Percentiles rank a stretch among this genome's conserved stretches.
These are phyloP conservation scores for Cottoperca gobio DNA, from an alignment of 2,797 vertebrate genomes.

Conservation along the genomic window DNA sequence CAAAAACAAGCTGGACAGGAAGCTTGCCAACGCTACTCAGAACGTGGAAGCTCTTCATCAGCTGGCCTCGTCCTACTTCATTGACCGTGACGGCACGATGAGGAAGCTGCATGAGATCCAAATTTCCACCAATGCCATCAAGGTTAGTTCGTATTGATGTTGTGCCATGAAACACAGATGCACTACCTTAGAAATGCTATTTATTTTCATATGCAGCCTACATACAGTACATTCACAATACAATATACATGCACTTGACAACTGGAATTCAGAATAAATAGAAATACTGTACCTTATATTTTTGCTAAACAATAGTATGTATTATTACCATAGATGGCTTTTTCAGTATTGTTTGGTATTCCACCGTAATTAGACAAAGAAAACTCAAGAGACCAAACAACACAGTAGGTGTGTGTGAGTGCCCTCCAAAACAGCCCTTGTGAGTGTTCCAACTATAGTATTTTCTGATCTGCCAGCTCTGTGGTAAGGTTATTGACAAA, in stretches of 20 bases:
- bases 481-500: background rate
- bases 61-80: slow-evolving; percentile 98
- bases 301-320: background rate
- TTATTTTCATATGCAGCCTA: background rate
- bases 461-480: background rate
- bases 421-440: background rate
- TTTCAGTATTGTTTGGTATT: background rate
- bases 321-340: background rate
- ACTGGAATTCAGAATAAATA: background rate
- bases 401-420: background rate
- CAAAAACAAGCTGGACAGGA: slow-evolving; percentile 95
- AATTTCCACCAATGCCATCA: slow-evolving; percentile 98
- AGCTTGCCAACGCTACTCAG: slow-evolving; percentile 94
- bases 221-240: background rate
- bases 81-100: slow-evolving; percentile 98
- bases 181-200: background rate
- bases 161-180: background rate
- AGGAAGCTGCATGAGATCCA: slow-evolving; percentile 98
- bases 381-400: background rate
- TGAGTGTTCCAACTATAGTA: background rate
- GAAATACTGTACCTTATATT: background rate
- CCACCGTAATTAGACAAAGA: background rate
- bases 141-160: slow-evolving; percentile 82
- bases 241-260: background rate
- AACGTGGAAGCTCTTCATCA: slow-evolving; percentile 98